These are phyloP conservation scores for Platygyra sinensis DNA, from an alignment of 64 coral and sea anemone species.

Conservation along the genomic window DNA sequence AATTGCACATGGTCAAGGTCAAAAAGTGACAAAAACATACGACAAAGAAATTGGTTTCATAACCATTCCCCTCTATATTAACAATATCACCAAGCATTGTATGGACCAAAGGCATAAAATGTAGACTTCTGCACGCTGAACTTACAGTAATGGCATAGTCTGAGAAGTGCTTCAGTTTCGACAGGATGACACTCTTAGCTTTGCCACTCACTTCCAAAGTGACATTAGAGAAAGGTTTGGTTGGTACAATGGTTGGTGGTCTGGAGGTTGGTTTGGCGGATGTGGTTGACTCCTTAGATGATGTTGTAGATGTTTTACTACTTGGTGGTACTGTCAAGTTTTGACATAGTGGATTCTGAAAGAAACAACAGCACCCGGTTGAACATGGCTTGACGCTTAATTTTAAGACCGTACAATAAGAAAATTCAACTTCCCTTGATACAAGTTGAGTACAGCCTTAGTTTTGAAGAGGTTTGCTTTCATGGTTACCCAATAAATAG, in stretches of 20 bases:
- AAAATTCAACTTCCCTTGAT: too few relatives aligned
- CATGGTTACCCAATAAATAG: too few relatives aligned
- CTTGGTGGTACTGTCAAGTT: neutral
- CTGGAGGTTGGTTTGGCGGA: neutral
- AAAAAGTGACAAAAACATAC: too few relatives aligned
- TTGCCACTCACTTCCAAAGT: constrained; percentile 3
- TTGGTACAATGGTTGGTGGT: neutral
- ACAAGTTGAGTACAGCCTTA: too few relatives aligned
- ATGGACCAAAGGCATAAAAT: neutral
- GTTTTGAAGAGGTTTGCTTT: too few relatives aligned
- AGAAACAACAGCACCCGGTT: neutral
- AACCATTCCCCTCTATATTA: neutral
- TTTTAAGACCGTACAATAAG: too few relatives aligned
- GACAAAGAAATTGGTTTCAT: too few relatives aligned
- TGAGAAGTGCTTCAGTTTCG: constrained; percentile 56
- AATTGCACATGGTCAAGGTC: too few relatives aligned
- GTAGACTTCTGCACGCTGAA: neutral
- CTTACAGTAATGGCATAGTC: constrained; percentile 64
- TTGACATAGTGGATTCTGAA: constrained; percentile 16
- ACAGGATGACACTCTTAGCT: constrained; percentile 2
- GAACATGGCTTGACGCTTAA: too few relatives aligned
- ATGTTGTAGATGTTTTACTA: neutral
- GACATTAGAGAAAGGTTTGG: neutral
- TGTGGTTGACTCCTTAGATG: neutral
- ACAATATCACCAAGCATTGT: too few relatives aligned